Base-by-base conservation (phyloP, 2,113 vertebrate species). In the Fukomys damarensis region DNA sequence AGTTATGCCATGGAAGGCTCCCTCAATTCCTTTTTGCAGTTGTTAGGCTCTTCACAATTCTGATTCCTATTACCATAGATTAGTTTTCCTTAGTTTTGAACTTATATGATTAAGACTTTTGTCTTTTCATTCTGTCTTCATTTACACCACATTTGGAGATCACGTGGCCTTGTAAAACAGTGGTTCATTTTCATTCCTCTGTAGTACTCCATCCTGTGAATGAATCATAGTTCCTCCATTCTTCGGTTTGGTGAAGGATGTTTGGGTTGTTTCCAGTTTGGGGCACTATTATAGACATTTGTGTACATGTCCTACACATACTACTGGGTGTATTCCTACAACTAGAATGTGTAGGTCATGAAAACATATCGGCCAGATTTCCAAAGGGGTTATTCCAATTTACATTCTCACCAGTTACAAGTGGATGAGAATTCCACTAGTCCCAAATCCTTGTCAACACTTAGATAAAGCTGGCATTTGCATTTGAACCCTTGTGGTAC, bases 241-340 rank as follows among this genome's bases (percentile, higher is more conserved):
- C 24, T 49, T 9, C 46, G 86, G 19, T 11, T 24, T 38, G 68
- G 68, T 20, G 22, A 58, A 70, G 28, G 41, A n/a, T 58, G 12
- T 30, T 20, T 83, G 54, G 17, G 68, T n/a, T 43, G 9, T 72
- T n/a, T 92, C 16, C 46, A 49, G n/a, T 65, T 83, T 20, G 7
- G 9, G 26, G 28, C 16, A 38, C 10, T 7, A 5, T 70, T 58
- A 13, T 5, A 16, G 65, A 80, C 35, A 82, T 92, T 87, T n/a
- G 28, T 70, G 10, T 6, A 35, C 2, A 7, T 35, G 14, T 26
- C 3, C n/a, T 24, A 0, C 43, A 17, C 0, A 3, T 66, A 41
- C 2, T 46, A 3, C 54, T 65, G 7, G 13, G 0, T 86, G 38
- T 85, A 85, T 41, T 65, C 49, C 3, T 38, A 28, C n/a, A 52